These are phyloP conservation scores for Scalopus aquaticus DNA, from an alignment of 2,113 vertebrate genomes.

Conservation along the genomic window DNA sequence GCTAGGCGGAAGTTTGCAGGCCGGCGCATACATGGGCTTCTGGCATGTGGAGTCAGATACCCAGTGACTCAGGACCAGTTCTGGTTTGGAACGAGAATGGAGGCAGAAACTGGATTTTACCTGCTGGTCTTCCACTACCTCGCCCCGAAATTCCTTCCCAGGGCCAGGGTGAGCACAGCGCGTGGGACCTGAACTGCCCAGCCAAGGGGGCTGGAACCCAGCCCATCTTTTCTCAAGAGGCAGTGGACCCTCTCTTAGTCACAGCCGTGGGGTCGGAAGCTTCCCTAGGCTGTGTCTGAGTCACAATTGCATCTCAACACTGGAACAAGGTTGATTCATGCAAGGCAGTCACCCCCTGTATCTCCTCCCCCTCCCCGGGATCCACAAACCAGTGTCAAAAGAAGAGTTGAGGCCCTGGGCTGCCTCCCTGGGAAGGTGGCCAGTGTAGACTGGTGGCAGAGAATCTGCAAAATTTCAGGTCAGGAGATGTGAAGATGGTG, in stretches of 20 bases:
- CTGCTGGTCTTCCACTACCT: background rate
- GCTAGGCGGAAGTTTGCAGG: background rate
- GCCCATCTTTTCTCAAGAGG: no score
- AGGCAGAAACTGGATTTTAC: background rate
- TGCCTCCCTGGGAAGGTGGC: fast-evolving
- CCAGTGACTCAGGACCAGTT: background rate
- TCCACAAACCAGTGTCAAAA: background rate
- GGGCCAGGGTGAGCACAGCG: background rate
- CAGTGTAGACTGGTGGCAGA: background rate
- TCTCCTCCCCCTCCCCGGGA: background rate
- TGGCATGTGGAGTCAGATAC: background rate
- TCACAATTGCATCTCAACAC: background rate
- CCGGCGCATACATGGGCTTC: background rate
- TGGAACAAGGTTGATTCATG: background rate
- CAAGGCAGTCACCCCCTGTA: background rate
- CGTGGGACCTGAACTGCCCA: background rate
- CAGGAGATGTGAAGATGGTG: background rate
- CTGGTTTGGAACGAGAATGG: background rate
- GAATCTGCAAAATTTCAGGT: background rate
- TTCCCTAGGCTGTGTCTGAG: background rate
- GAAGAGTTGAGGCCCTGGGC: background rate
- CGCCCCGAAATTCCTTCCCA: background rate
- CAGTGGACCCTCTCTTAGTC: background rate
- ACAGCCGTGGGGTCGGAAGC: background rate
- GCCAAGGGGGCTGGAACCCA: background rate